Evolutionary conservation across 2,888 invertebrate genomes (phyloP).

Genomic region (Drosophila siamana): DNA sequence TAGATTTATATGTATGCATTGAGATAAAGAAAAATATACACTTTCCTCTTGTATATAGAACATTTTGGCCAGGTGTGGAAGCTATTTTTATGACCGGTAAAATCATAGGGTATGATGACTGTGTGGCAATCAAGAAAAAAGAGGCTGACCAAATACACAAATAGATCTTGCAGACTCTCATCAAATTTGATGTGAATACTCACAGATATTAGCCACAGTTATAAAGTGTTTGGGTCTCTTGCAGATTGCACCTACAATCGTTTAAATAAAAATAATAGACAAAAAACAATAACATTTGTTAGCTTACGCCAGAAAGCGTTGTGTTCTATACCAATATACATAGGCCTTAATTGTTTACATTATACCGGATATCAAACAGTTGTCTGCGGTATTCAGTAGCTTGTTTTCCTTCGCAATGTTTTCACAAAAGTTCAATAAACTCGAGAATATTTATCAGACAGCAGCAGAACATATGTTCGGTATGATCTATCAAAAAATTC

Average conservation of each 20-base stretch:
- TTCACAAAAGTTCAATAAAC: conserved; percentile 39
- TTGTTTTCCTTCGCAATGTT: neutral
- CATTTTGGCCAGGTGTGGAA: conserved; percentile 35
- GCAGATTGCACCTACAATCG: too few relatives aligned
- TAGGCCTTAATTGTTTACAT: neutral
- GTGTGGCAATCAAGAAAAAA: too few relatives aligned
- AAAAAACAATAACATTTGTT: neutral
- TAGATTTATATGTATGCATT: neutral
- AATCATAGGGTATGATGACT: neutral
- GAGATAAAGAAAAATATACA: conserved; percentile 10
- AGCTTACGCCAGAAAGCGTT: neutral
- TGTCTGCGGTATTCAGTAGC: neutral
- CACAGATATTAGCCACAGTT: too few relatives aligned
- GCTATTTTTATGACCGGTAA: neutral
- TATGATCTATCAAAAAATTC: neutral
- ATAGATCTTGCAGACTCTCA: too few relatives aligned
- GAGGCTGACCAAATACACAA: too few relatives aligned
- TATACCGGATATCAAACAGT: neutral
- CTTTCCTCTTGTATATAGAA: conserved; percentile 11
- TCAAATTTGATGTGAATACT: too few relatives aligned
- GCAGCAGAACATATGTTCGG: too few relatives aligned
- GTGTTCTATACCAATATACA: neutral
- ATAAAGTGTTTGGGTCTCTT: too few relatives aligned
- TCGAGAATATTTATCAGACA: neutral
- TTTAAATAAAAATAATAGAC: too few relatives aligned